These are phyloP conservation scores for Tipula helvola DNA, from an alignment of 2,888 invertebrate species.

Conservation along the genomic window DNA sequence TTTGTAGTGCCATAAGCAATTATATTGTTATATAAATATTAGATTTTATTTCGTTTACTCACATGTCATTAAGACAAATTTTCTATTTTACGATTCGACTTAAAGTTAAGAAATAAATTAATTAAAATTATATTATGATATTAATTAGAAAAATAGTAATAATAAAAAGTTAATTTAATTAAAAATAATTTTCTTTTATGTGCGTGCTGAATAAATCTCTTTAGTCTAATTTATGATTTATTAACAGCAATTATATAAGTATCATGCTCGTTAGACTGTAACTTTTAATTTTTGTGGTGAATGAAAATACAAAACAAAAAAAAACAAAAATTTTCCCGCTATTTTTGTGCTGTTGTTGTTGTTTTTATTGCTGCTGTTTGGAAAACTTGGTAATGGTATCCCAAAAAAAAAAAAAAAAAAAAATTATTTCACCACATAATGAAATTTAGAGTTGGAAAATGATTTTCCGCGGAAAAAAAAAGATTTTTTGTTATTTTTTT, in stretches of 20 bases:
- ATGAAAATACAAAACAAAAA: background rate
- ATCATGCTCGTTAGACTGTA: background rate
- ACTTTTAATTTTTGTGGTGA: background rate
- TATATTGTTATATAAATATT: background rate
- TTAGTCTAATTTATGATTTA: background rate
- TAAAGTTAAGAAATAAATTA: background rate
- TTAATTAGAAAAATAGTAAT: background rate
- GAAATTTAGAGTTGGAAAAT: background rate
- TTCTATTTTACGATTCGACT: background rate
- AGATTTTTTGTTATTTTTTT: background rate
- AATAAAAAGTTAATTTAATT: background rate
- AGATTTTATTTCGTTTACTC: background rate
- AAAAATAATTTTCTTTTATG: background rate
- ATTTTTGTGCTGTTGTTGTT: background rate
- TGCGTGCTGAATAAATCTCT: background rate
- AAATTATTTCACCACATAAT: background rate
- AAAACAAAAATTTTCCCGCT: background rate
- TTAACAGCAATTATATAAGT: background rate
- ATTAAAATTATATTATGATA: background rate
- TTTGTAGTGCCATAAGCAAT: background rate
- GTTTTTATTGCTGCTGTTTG: background rate
- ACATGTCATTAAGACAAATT: background rate
- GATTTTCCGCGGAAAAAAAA: background rate
- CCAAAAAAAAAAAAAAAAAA: background rate
- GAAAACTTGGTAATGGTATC: background rate